Base-by-base conservation (phyloP, 2,797 vertebrate species). In the Caiman crocodilus region DNA sequence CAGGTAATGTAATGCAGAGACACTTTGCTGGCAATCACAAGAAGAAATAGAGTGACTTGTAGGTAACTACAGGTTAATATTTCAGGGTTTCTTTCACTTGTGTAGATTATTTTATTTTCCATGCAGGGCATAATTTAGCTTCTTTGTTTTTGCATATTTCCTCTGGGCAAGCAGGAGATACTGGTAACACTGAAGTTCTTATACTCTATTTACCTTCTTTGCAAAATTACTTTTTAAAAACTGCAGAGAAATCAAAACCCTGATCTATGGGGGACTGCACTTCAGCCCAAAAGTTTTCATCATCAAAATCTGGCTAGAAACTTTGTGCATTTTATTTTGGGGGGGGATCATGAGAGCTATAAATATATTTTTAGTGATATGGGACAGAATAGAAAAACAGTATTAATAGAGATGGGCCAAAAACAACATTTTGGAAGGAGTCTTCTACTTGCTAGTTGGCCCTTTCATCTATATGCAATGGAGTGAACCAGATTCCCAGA, bases 1-100 rank as follows among this genome's bases (percentile, higher is more conserved):
- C 61, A 79, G 23, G 6, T 15, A 50, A 11, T 2, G 28, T 78
- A 17, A 17, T 0, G 0, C 10, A 42, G 76, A 60, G 16, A 11
- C 21, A 56, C 23, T 50, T 10, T 50, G 42, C 42, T 50, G 10
- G 42, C 42, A 50, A 50, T 50, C 42, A 73, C 2, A 0, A 12
- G 71, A 32, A 79, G 35, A 79, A 73, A 84, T 50, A 76, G 4
- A 57, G 21, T 4, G 0, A 0, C 1, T 14, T 55, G 23, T 15
- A 60, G 30, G 57, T 61, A 23, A n/a, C 77, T 21, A 26, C 32
- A 32, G 9, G 13, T 73, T 30, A n/a, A 12, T 9, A 1, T 61
- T 78, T 23, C 16, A 23, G 10, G 10, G 12, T 3, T 69, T 69
- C 58, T 77, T 26, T 15, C 42, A 56, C 14, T 67, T 35, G 56